Base-by-base conservation (phyloP, 1,140 invertebrate species). In the Geopemphigus sp. region DNA sequence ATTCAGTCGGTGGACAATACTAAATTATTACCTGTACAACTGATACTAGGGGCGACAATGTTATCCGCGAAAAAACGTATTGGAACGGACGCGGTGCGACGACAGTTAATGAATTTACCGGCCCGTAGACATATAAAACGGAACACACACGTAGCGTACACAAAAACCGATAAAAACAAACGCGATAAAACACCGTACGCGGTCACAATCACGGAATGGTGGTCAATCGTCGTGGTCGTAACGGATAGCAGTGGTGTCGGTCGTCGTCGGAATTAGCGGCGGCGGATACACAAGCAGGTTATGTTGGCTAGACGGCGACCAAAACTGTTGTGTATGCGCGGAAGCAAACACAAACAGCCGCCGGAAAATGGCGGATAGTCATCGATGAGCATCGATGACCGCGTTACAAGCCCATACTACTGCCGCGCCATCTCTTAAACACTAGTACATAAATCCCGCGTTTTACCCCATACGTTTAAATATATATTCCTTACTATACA, bases 251-350 rank as follows among this genome's bases (percentile, higher is more conserved):
- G 66, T 68, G 66, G 45, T 19, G 32, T 66, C 29, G 39, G 64
- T 68, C 22, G 45, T 47, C 45, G 45, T 22, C 64, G 76, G 50
- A 47, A 56, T 12, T 29, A 32, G 8, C 74, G 6, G 45, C 63
- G 78, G 61, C 78, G 76, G 57, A 57, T 56, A 14, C 57, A 63
- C 39, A 61, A 63, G 57, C 56, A 73, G 80, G 56, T 81, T 81
- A 81, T 73, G 70, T 81, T 81, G 19, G 66, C 78, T 81, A 73
- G 80, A 63, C 80, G 50, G 70, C 70, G 64, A 59, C 54, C 57
- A 57, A 78, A 78, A 78, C 74, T 78, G 74, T 78, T 78, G 74
- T 78, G 73, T 76, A 56, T 63, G 74, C 45, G 74, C 74, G 74
- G 57, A 63, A 39, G 26, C 64, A 50, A 81, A 61, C 54, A 74